Percentiles rank a stretch among this genome's conserved stretches.
These are phyloP conservation scores for Chelonia mydas DNA, from an alignment of 2,797 vertebrate species.

Conservation along the genomic window DNA sequence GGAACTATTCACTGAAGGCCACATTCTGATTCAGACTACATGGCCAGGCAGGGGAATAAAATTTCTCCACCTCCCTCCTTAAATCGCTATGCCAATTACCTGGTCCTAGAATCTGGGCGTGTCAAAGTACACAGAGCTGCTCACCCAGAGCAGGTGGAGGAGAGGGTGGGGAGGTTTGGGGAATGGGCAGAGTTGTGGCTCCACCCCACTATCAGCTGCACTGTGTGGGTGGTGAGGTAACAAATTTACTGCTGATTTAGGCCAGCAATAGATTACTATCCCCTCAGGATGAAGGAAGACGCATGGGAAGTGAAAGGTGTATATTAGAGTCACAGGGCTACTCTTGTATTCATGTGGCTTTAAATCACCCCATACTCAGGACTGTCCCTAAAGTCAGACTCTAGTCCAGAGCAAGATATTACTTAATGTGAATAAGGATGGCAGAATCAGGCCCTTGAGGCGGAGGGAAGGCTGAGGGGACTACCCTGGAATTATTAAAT, in stretches of 20 bases:
- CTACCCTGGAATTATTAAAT: neutral
- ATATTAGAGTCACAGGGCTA: neutral
- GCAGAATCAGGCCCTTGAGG: neutral
- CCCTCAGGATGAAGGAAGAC: neutral
- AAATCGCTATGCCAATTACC: neutral
- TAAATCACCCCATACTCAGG: neutral
- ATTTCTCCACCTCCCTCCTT: neutral
- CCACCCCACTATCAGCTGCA: neutral
- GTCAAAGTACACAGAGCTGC: rapidly evolving
- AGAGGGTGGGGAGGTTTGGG: neutral
- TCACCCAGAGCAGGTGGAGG: rapidly evolving
- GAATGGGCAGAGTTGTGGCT: rapidly evolving
- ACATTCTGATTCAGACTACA: neutral
- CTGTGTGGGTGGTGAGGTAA: neutral
- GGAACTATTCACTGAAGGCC: neutral
- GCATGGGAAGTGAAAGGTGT: neutral
- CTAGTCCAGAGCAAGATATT: neutral
- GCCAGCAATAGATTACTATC: no score
- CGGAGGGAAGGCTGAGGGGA: neutral
- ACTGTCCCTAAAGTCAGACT: neutral
- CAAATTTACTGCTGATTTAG: neutral
- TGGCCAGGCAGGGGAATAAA: neutral
- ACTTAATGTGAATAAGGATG: neutral
- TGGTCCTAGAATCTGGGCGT: neutral
- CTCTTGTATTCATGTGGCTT: neutral